phyloP scores from a whole-genome alignment of 2,113 vertebrate species.

The Dipodomys merriami region DNA sequence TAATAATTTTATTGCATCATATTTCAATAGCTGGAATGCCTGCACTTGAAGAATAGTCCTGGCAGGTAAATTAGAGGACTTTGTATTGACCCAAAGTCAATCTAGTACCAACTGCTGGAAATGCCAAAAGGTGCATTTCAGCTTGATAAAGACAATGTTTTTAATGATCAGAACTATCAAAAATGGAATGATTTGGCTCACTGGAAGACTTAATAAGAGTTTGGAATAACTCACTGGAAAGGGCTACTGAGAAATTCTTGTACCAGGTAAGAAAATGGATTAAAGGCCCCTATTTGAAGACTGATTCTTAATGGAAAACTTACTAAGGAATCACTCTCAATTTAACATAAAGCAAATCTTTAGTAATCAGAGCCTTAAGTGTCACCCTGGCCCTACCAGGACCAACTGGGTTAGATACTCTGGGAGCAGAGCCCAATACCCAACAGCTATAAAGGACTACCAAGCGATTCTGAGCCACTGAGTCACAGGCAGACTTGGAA shows the following conservation, averaged over 20 bases:
- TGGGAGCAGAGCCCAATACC: too few species aligned
- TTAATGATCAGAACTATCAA: slow-evolving; percentile 18
- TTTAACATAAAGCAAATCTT: slow-evolving; percentile 13
- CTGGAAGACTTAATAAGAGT: neutral
- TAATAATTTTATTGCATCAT: neutral
- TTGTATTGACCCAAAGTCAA: neutral
- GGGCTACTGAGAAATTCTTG: neutral
- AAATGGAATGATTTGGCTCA: neutral
- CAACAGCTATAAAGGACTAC: too few species aligned
- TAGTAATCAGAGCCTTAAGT: slow-evolving; percentile 20
- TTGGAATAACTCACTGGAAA: neutral
- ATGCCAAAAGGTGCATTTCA: neutral
- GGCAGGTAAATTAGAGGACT: neutral
- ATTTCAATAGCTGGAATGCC: slow-evolving; percentile 49
- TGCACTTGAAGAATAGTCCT: neutral
- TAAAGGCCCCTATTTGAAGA: neutral
- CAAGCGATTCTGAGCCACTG: too few species aligned
- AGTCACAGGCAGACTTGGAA: too few species aligned
- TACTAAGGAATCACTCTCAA: neutral
- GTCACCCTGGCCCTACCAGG: too few species aligned
- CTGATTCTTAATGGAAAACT: slow-evolving; percentile 18
- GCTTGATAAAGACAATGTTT: slow-evolving; percentile 13
- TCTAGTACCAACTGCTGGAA: neutral
- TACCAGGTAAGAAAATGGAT: neutral
- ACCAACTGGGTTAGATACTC: too few species aligned